A percentile compares a stretch with the other conserved stretches of the same genome.
phyloP scores from a whole-genome alignment of 2,888 invertebrate species.

The Polydrusus pterygomalis region DNA sequence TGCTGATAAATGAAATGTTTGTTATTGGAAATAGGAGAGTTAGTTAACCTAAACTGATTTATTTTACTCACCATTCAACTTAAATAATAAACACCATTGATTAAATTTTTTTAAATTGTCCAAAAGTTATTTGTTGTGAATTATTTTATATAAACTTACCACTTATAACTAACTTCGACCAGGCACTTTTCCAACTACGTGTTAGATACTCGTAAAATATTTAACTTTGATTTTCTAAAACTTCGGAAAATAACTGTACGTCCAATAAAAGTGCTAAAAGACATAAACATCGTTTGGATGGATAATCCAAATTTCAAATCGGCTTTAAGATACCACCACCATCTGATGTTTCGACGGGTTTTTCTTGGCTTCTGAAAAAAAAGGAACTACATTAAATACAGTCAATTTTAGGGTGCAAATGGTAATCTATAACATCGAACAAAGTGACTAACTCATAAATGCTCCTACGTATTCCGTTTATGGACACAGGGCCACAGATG shows the following conservation, averaged over 20 bases:
- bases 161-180: constrained; percentile 4
- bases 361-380: constrained; percentile 18
- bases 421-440: no score
- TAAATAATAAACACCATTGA: no score
- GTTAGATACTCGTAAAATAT: constrained; percentile 14
- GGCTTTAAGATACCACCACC: constrained; percentile 1
- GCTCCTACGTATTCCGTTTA: no score
- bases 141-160: constrained; percentile 12
- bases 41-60: no score
- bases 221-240: constrained; percentile 5
- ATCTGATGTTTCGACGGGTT: neutral
- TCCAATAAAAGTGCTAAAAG: constrained; percentile 20
- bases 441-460: no score
- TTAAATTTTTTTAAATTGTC: no score
- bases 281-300: constrained; percentile 9
- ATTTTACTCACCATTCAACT: no score
- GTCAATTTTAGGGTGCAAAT: no score
- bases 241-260: constrained; percentile 6
- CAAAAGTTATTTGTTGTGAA: no score
- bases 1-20: no score
- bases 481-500: no score
- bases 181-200: neutral
- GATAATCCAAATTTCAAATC: neutral
- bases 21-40: no score
- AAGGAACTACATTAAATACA: neutral